These are phyloP conservation scores for Meda fulgida DNA, from an alignment of 2,797 vertebrate species.

Conservation along the genomic window DNA sequence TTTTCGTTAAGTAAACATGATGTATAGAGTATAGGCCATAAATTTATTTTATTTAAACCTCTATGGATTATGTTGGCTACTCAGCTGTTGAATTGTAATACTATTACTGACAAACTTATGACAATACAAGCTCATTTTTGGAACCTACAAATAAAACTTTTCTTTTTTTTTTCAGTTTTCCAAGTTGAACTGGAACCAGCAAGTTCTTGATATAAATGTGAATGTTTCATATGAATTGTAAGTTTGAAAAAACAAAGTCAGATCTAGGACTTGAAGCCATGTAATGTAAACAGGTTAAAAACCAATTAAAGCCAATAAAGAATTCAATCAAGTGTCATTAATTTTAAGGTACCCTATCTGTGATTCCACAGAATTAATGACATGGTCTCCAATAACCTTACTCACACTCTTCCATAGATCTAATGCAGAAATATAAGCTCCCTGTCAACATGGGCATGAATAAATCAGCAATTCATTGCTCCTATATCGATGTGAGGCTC, in stretches of 20 bases:
- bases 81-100: conserved; percentile 30
- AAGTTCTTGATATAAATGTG: not conserved
- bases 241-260: not conserved
- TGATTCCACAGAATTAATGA: conserved; percentile 36
- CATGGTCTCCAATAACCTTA: conserved; percentile 14
- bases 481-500: conserved; percentile 63
- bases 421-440: conserved; percentile 65
- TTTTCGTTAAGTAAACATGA: conserved; percentile 11
- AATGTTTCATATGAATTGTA: not conserved
- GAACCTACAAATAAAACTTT: not conserved
- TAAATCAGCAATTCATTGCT: conserved; percentile 66
- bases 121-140: conserved; percentile 27
- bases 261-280: not conserved
- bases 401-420: conserved; percentile 26
- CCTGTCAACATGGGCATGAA: conserved; percentile 64
- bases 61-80: conserved; percentile 3
- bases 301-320: conserved; percentile 19
- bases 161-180: not conserved
- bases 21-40: conserved; percentile 11
- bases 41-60: conserved; percentile 25
- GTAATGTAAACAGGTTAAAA: conserved; percentile 6
- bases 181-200: not conserved
- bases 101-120: not conserved
- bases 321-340: conserved; percentile 33
- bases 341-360: conserved; percentile 17